phyloP scores from a whole-genome alignment of 2,888 invertebrate genomes.

The Habrosyne pyritoides region DNA sequence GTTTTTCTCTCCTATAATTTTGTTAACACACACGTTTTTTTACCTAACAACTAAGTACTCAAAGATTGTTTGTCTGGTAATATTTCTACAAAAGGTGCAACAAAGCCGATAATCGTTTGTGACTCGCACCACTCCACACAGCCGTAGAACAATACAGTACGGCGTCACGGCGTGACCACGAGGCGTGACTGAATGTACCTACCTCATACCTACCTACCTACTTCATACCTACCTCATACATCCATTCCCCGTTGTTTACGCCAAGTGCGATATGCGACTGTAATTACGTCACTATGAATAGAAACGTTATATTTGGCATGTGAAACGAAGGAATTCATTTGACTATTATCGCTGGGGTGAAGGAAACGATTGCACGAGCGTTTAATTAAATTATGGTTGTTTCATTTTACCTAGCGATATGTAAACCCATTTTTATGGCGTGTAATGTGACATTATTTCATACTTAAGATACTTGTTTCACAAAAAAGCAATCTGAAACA shows the following conservation, averaged over 20 bases:
- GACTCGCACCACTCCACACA: slow-evolving; percentile 32
- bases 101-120: slow-evolving; percentile 18
- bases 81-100: background rate
- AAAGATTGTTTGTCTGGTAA: no score
- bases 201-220: slow-evolving; percentile 15
- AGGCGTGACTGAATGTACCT: slow-evolving; percentile 58
- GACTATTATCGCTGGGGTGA: slow-evolving; percentile 2
- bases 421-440: no score
- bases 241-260: slow-evolving; percentile 31
- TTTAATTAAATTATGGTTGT: background rate
- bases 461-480: no score
- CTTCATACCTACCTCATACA: slow-evolving; percentile 14
- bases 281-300: slow-evolving; percentile 10
- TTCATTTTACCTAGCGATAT: background rate
- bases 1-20: no score
- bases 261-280: slow-evolving; percentile 37
- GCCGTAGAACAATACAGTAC: slow-evolving; percentile 58
- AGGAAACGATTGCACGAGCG: background rate
- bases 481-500: no score
- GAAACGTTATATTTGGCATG: slow-evolving; percentile 9
- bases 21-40: no score
- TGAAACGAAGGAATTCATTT: background rate
- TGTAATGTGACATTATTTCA: no score
- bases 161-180: slow-evolving; percentile 53
- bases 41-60: no score